phyloP scores from a whole-genome alignment of 2,888 invertebrate genomes.

The Phlogophora meticulosa region DNA sequence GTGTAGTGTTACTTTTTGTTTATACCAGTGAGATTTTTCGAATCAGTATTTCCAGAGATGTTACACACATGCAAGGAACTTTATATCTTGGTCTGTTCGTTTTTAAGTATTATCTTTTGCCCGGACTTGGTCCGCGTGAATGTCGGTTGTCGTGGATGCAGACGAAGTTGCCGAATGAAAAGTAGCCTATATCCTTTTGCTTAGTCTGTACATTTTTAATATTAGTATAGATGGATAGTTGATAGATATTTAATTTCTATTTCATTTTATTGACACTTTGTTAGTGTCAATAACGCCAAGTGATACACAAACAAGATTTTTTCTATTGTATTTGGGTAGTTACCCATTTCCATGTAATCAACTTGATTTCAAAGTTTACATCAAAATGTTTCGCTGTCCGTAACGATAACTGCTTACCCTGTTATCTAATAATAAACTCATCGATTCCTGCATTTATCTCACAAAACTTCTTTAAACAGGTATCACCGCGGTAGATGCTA shows the following conservation, averaged over 20 bases:
- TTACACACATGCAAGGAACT: neutral
- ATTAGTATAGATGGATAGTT: neutral
- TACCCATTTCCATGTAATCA: neutral
- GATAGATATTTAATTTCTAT: neutral
- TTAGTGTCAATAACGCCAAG: too few species aligned
- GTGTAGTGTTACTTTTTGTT: neutral
- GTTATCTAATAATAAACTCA: neutral
- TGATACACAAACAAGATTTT: too few species aligned
- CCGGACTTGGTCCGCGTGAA: too few species aligned
- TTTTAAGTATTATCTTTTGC: too few species aligned
- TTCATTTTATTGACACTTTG: neutral
- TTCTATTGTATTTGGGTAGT: too few species aligned
- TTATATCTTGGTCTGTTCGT: neutral
- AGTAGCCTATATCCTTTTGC: too few species aligned
- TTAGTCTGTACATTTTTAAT: too few species aligned
- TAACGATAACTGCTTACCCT: neutral
- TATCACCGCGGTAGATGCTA: slow-evolving; percentile 97
- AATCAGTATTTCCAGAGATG: neutral
- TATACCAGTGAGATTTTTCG: neutral
- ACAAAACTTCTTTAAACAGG: slow-evolving; percentile 82
- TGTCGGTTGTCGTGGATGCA: too few species aligned
- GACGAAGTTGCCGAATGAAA: too few species aligned
- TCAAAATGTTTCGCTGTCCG: neutral
- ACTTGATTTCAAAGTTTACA: neutral
- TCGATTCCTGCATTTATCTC: neutral